A percentile compares a stretch with the other conserved stretches of the same genome.
phyloP scores from a whole-genome alignment of 2,797 vertebrate genomes.

The Onychomys leucogaster region DNA sequence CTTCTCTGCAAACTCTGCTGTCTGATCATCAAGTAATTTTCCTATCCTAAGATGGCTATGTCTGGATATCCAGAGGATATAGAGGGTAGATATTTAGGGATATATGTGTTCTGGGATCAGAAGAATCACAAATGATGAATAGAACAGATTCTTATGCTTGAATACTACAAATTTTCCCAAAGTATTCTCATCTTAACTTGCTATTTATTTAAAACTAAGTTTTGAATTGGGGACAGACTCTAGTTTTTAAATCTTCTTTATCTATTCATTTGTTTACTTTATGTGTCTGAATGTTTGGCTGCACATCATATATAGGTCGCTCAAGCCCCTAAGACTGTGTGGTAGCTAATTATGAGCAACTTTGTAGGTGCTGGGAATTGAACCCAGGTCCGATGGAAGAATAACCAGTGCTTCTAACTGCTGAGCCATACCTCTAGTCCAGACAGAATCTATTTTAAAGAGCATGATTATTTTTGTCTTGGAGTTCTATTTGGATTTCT shows the following conservation, averaged over 20 bases:
- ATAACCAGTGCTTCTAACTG: not conserved
- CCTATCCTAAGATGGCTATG: not conserved
- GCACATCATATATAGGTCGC: fast-evolving
- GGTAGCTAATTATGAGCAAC: not conserved
- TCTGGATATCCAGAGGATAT: not conserved
- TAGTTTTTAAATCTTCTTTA: not conserved
- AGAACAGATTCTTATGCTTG: not conserved
- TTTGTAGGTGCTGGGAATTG: not conserved
- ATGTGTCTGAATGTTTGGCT: not conserved
- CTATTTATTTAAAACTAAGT: conserved; percentile 40
- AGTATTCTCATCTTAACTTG: conserved; percentile 1
- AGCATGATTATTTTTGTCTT: conserved; percentile 20
- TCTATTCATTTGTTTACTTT: not conserved
- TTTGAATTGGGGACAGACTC: conserved; percentile 30
- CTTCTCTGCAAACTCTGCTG: not conserved
- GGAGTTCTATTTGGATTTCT: conserved; percentile 8
- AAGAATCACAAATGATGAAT: not conserved
- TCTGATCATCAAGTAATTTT: not conserved
- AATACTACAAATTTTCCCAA: not conserved
- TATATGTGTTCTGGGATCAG: not conserved
- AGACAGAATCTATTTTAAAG: conserved; percentile 23
- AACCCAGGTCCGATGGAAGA: not conserved
- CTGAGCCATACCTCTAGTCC: not conserved
- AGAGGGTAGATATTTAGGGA: not conserved
- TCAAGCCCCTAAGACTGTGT: not conserved